These are phyloP conservation scores for Sminthurides aquaticus DNA, from an alignment of 2,888 invertebrate genomes.

Conservation along the genomic window DNA sequence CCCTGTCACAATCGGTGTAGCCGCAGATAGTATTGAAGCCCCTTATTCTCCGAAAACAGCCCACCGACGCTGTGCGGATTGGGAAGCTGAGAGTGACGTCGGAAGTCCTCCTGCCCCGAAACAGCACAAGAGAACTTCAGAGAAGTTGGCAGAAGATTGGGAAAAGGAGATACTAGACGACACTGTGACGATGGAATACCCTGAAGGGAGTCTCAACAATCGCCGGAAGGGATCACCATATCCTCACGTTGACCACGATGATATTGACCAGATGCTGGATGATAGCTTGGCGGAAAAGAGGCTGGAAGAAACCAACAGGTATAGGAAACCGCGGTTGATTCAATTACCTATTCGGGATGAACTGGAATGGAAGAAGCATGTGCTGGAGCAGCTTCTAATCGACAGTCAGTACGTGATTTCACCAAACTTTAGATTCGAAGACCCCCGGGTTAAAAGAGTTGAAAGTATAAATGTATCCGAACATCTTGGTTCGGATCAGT, in stretches of 20 bases:
- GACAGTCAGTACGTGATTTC: not conserved
- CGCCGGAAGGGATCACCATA: too few relatives aligned
- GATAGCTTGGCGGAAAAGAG: not conserved
- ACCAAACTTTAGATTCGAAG: not conserved
- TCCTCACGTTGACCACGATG: not conserved
- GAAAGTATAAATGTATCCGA: too few relatives aligned
- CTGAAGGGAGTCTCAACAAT: not conserved
- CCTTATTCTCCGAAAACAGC: not conserved
- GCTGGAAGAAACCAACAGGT: too few relatives aligned
- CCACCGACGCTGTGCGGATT: not conserved
- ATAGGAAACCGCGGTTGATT: too few relatives aligned
- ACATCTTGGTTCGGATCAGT: too few relatives aligned
- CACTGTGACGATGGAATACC: not conserved
- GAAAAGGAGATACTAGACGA: not conserved
- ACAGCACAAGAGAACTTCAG: not conserved
- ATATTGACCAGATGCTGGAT: not conserved
- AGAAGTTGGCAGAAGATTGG: not conserved
- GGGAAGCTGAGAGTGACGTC: not conserved
- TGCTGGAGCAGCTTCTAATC: not conserved
- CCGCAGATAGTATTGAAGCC: not conserved
- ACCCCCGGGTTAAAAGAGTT: not conserved
- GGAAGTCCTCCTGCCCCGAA: not conserved
- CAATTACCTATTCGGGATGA: not conserved
- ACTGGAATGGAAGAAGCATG: not conserved
- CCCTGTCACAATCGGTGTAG: not conserved